Base-by-base conservation (phyloP, 2,888 invertebrate species). In the Arge pagana region DNA sequence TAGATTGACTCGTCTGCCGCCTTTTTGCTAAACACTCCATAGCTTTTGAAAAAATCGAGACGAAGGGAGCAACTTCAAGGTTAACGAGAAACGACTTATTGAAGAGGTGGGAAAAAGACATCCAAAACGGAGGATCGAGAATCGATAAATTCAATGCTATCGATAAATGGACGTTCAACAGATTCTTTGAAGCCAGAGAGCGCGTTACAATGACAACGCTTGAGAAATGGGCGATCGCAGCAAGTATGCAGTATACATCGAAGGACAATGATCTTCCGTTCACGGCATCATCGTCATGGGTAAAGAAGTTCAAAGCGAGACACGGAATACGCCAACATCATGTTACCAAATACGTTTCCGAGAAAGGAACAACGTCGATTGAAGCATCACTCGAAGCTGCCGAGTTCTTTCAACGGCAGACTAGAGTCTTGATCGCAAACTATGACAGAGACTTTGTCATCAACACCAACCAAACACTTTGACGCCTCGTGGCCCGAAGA, bases 121-220 rank as follows among this genome's bases (percentile, higher is more conserved):
- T 52, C n/a, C 16, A 43, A 42, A 43, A 23, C 7, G 50, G 53
- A 8, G 53, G 50, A 36, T 52, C 41, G 5, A 42, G 18, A 1
- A 24, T 23, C 18, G 53, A 51, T 16, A 53, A 50, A 24, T 39
- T 18, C n/a, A 13, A 15, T 11, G 35, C 42, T 15, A 42, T 53
- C 4, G 15, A 53, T 19, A 18, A 30, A 5, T 50, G 50, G 50
- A 42, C 36, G 10, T 31, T 50, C 18, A 19, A 53, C 23, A 30
- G 41, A 33, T 53, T 53, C 26, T 23, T 40, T n/a, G 53, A 53
- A 42, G 50, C 53, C 11, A 24, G 48, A 51, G 19, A 50, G 26
- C 50, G 37, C 3, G 43, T 53, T 2, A 53, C 53, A 0, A 53
- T 50, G 1, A 28, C 30, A 11, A 53, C 50, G 13, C 15, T 52